These are phyloP conservation scores for Chydorus sphaericus DNA, from an alignment of 2,888 invertebrate genomes.

Conservation along the genomic window DNA sequence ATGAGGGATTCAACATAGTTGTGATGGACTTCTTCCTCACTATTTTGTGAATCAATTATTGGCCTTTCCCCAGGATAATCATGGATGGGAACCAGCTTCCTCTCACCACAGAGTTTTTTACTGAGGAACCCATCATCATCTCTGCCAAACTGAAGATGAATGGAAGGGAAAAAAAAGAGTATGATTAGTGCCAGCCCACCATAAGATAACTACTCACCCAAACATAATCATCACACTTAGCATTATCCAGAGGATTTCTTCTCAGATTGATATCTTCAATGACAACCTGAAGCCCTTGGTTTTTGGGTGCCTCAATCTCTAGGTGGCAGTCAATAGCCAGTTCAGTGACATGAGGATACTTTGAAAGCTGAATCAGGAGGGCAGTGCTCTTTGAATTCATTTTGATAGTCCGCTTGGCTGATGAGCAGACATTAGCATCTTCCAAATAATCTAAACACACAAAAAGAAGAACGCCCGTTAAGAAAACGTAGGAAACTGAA, in stretches of 20 bases:
- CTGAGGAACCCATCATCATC: constrained; percentile 9
- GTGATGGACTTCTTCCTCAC: background rate
- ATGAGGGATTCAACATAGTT: background rate
- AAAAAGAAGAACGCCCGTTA: no score
- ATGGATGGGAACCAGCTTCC: constrained; percentile 6
- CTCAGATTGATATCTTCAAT: constrained; percentile 14
- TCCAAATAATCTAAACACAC: constrained; percentile 10
- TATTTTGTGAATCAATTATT: background rate
- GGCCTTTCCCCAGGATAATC: background rate
- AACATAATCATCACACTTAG: constrained; percentile 12
- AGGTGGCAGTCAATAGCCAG: constrained; percentile 12
- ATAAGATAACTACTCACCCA: background rate
- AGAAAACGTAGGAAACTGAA: no score
- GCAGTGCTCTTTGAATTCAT: constrained; percentile 4
- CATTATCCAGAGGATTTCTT: constrained; percentile 2
- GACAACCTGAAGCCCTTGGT: constrained; percentile 12
- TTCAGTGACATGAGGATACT: background rate
- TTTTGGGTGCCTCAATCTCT: constrained; percentile 14
- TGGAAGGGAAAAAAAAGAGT: background rate
- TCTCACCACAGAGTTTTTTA: constrained; percentile 13
- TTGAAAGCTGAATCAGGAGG: constrained; percentile 11
- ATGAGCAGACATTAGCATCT: constrained; percentile 8
- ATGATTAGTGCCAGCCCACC: no score
- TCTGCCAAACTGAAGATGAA: constrained; percentile 13
- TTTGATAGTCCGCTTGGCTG: constrained; percentile 10